Percentiles rank a stretch among this genome's conserved stretches.
phyloP scores from a whole-genome alignment of 2,113 vertebrate species.

The Rhegmatorhina hoffmannsi region DNA sequence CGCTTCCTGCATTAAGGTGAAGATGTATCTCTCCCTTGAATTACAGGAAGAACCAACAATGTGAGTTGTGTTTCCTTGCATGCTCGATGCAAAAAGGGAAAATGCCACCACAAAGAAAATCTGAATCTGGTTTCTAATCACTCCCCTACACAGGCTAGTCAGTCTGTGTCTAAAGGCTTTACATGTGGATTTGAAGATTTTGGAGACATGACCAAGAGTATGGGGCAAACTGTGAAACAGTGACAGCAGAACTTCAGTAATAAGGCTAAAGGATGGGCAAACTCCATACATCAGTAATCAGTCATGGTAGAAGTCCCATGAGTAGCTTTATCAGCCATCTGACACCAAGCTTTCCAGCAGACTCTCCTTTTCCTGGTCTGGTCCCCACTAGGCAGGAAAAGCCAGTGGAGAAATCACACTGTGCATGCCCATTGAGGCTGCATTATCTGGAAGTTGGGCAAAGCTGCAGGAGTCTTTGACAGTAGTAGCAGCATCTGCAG shows the following conservation, averaged over 20 bases:
- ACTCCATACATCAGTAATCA: background rate
- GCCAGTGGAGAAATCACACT: background rate
- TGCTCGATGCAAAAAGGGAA: background rate
- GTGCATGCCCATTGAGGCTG: background rate
- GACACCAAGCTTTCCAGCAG: background rate
- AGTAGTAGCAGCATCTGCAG: background rate
- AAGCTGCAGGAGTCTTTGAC: background rate
- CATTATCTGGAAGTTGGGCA: background rate
- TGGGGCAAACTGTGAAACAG: background rate
- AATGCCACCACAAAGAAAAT: background rate
- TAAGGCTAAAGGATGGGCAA: background rate
- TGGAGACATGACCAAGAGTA: fast-evolving
- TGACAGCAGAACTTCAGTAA: background rate
- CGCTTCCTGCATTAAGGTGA: background rate
- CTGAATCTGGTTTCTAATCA: background rate
- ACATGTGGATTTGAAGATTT: background rate
- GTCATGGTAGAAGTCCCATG: background rate
- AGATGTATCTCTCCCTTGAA: background rate
- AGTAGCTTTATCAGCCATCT: background rate
- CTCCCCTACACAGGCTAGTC: background rate
- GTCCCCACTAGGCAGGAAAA: background rate
- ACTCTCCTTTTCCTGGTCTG: background rate
- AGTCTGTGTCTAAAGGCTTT: background rate
- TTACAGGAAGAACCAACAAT: background rate
- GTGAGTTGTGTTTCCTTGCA: background rate